Evolutionary conservation across 1,140 invertebrate species (phyloP).

Genomic region (Pseudomyrmex pallidus): DNA sequence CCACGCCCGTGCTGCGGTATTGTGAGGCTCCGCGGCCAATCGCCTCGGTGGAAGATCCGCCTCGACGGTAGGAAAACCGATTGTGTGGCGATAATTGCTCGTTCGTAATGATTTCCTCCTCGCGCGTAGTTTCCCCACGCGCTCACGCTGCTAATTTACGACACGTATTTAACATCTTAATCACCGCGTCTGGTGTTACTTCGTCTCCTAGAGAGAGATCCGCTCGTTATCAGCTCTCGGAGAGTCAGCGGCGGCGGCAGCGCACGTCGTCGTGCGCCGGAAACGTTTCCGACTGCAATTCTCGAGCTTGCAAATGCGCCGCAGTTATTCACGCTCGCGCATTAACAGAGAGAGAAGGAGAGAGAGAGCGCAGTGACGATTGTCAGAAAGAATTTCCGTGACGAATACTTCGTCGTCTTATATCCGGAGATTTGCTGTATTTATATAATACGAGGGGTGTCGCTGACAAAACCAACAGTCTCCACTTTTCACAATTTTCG

Average conservation of each 20-base stretch:
- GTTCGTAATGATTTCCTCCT: slow-evolving; percentile 55
- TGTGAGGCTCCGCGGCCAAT: slow-evolving; percentile 35
- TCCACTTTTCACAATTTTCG: too few species aligned
- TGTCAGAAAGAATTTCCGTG: background rate
- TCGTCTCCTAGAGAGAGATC: slow-evolving; percentile 10
- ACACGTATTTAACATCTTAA: slow-evolving; percentile 59
- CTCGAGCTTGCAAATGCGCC: slow-evolving; percentile 16
- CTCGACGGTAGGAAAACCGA: slow-evolving; percentile 38
- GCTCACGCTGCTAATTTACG: slow-evolving; percentile 40
- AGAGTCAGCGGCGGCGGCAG: background rate
- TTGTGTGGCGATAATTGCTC: slow-evolving; percentile 56
- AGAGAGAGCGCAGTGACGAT: too few species aligned
- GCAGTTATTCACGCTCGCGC: slow-evolving; percentile 20
- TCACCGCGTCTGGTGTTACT: slow-evolving; percentile 47
- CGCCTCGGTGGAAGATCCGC: slow-evolving; percentile 29
- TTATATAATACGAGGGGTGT: too few species aligned
- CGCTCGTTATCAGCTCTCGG: slow-evolving; percentile 38
- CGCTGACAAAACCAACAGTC: too few species aligned
- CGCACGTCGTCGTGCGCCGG: background rate
- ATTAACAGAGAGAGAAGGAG: background rate
- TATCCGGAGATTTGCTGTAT: too few species aligned
- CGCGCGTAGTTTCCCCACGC: background rate
- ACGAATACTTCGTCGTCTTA: background rate
- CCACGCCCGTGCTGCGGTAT: slow-evolving; percentile 17
- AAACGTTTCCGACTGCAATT: slow-evolving; percentile 35